Evolutionary conservation across 1,140 invertebrate species (phyloP).

Genomic region (Riptortus pedestris): DNA sequence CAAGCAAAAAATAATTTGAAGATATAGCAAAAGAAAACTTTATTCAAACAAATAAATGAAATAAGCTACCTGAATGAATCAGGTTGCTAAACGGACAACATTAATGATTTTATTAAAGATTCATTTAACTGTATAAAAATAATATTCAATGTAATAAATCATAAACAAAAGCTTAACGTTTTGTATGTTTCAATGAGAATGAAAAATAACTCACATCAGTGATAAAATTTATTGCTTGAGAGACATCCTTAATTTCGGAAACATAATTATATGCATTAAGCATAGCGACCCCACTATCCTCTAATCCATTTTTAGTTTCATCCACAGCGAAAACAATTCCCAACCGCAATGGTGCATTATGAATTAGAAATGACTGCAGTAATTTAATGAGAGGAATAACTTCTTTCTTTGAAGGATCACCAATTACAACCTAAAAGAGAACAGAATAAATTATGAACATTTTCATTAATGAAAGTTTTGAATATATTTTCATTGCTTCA

Average conservation of each 20-base stretch:
- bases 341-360: constrained; percentile 76
- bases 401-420: constrained; percentile 68
- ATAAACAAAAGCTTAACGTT: neutral
- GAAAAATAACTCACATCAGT: constrained; percentile 53
- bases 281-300: constrained; percentile 72
- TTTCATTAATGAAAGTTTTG: neutral
- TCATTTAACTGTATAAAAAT: too few species aligned
- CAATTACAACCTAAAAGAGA: constrained; percentile 60
- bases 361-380: constrained; percentile 82
- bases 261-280: constrained; percentile 90
- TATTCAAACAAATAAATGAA: too few species aligned
- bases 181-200: neutral
- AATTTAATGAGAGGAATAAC: constrained; percentile 69
- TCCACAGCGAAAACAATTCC: constrained; percentile 80
- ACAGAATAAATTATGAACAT: neutral
- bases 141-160: neutral
- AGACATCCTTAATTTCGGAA: constrained; percentile 57
- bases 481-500: too few species aligned
- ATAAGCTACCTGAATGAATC: too few species aligned
- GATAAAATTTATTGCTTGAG: constrained; percentile 68
- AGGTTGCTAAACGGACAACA: too few species aligned
- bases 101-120: too few species aligned
- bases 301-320: constrained; percentile 46
- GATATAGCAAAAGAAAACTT: too few species aligned
- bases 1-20: constrained; percentile 8